Evolutionary conservation across 2,113 vertebrate genomes (phyloP).

Genomic region (Leiothrix lutea): DNA sequence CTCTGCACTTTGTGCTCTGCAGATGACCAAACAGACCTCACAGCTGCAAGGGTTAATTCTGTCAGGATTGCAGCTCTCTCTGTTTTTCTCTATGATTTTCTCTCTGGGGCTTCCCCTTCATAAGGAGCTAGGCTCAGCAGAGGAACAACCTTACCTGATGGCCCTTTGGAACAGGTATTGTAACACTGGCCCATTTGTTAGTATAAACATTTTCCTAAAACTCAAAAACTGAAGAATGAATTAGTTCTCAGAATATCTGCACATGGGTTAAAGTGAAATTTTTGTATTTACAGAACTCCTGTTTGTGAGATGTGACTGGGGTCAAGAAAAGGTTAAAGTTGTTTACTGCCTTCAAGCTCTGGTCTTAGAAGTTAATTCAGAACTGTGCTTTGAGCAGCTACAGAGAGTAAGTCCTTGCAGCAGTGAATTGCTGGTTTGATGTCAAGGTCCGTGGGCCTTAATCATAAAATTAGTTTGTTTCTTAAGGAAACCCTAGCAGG

Average conservation of each 20-base stretch:
- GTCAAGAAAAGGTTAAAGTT: conserved; percentile 37
- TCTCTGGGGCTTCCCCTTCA: not conserved
- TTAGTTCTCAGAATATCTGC: not conserved
- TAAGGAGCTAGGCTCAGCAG: not conserved
- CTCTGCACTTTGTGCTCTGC: not conserved
- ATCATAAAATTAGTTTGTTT: conserved; percentile 25
- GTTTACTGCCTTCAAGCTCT: conserved; percentile 27
- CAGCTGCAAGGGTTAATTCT: not conserved
- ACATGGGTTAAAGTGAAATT: not conserved
- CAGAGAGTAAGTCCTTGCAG: not conserved
- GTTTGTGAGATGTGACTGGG: not conserved
- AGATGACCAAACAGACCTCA: not conserved
- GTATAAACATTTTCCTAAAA: not conserved
- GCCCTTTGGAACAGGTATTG: not conserved
- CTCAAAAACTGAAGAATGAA: not conserved
- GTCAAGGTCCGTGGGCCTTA: not conserved
- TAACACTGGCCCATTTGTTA: not conserved
- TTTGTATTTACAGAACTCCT: not conserved
- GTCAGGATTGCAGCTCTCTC: not conserved
- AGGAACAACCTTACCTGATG: not conserved
- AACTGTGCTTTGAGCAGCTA: conserved; percentile 4
- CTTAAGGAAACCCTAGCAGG: conserved; percentile 24
- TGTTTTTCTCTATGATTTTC: not conserved
- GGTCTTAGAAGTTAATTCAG: conserved; percentile 36
- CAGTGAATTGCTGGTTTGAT: conserved; percentile 26